phyloP scores from a whole-genome alignment of 2,797 vertebrate genomes.

The Cichlasoma orientale region DNA sequence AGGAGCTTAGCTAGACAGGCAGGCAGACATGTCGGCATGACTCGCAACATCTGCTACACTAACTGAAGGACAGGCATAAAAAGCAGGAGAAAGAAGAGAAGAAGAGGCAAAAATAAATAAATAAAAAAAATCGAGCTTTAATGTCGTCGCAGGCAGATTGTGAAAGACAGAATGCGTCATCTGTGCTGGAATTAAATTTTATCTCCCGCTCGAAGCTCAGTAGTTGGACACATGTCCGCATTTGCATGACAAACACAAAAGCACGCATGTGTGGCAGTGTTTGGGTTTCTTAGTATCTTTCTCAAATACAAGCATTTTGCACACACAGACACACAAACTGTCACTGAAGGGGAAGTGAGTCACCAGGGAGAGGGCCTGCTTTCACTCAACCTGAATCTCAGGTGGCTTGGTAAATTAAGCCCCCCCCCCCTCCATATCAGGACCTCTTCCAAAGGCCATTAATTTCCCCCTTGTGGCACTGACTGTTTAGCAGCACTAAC shows the following conservation, averaged over 20 bases:
- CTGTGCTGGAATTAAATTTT: neutral
- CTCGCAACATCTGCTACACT: conserved; percentile 45
- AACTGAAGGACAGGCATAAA: conserved; percentile 35
- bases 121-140: neutral
- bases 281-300: conserved; percentile 23
- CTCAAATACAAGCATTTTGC: neutral
- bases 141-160: conserved; percentile 12
- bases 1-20: conserved; percentile 21
- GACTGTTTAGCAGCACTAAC: conserved; percentile 51
- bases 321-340: neutral
- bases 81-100: conserved; percentile 5
- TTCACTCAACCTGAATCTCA: conserved; percentile 68
- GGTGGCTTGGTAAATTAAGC: conserved; percentile 71
- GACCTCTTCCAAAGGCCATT: conserved; percentile 63
- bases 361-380: conserved; percentile 52
- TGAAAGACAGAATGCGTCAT: neutral
- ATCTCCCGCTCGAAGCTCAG: conserved; percentile 18
- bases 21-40: conserved; percentile 35
- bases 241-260: conserved; percentile 1
- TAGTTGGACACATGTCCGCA: neutral
- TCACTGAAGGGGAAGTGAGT: conserved; percentile 49
- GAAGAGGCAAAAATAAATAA: neutral
- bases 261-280: neutral
- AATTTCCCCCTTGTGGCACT: conserved; percentile 59
- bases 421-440: conserved; percentile 51